A percentile compares a stretch with the other conserved stretches of the same genome.
Evolutionary conservation across 2,797 vertebrate genomes (phyloP).

Genomic region (Crypturellus tataupa): DNA sequence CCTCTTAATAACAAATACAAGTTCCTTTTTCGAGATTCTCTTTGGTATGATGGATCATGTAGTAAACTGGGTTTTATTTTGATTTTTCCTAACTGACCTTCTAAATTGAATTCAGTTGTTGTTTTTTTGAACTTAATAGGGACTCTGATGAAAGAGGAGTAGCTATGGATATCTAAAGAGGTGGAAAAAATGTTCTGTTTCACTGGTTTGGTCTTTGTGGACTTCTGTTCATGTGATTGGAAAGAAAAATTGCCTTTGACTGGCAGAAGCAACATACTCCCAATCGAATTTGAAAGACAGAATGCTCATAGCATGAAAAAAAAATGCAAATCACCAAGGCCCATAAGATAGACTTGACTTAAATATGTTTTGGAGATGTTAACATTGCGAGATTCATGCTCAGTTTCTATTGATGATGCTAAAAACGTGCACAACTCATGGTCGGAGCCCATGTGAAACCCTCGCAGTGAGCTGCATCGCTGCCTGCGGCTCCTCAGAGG

Average conservation of each 20-base stretch:
- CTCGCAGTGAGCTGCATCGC: background rate
- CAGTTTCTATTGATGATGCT: background rate
- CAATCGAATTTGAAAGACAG: background rate
- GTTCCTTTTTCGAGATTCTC: background rate
- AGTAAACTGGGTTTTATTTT: constrained; percentile 20
- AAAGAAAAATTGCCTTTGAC: background rate
- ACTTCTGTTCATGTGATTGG: background rate
- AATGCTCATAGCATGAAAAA: background rate
- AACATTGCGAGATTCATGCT: background rate
- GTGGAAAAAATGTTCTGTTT: background rate
- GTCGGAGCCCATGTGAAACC: background rate
- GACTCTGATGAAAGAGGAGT: background rate
- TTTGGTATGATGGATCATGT: background rate
- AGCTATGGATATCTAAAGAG: background rate
- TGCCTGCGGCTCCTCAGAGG: background rate
- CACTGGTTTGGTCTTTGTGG: background rate
- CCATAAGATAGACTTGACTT: background rate
- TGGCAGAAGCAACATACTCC: background rate
- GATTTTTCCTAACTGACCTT: background rate
- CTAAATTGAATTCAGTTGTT: constrained; percentile 21
- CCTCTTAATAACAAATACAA: background rate
- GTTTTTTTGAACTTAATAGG: constrained; percentile 31
- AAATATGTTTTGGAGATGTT: background rate
- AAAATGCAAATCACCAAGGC: background rate
- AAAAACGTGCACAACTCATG: background rate